phyloP scores from a whole-genome alignment of 1,140 invertebrate species.

The Hesperophylax magnus region DNA sequence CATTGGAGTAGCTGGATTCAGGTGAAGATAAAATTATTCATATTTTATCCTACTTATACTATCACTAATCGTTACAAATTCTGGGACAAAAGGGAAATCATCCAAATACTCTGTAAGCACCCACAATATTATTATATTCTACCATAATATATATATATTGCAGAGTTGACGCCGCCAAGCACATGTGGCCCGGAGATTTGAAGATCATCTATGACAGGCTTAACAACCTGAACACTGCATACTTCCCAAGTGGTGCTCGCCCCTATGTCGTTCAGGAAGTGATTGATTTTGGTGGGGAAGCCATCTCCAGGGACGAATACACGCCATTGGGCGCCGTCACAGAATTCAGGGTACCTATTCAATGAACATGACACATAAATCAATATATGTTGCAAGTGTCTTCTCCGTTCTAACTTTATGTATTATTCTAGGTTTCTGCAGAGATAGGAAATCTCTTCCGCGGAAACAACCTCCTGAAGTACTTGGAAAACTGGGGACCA shows the following conservation, averaged over 20 bases:
- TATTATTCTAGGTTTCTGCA: conserved; percentile 38
- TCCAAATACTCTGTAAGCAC: too few relatives aligned
- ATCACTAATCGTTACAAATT: neutral
- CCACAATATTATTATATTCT: too few relatives aligned
- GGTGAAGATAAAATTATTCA: conserved; percentile 58
- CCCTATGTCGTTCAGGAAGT: conserved; percentile 87
- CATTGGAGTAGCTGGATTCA: conserved; percentile 84
- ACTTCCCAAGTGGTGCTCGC: conserved; percentile 72
- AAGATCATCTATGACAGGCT: conserved; percentile 73
- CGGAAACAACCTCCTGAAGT: conserved; percentile 64
- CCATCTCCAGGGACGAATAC: conserved; percentile 78
- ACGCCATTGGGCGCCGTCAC: conserved; percentile 78
- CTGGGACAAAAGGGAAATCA: too few relatives aligned
- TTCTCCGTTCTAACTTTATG: too few relatives aligned
- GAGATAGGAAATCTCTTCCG: conserved; percentile 62
- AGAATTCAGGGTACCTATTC: conserved; percentile 73
- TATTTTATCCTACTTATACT: too few relatives aligned
- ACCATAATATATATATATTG: neutral
- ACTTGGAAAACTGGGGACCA: conserved; percentile 71
- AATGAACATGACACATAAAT: too few relatives aligned
- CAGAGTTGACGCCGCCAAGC: conserved; percentile 82
- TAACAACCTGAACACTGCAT: conserved; percentile 74
- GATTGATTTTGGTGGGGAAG: conserved; percentile 82
- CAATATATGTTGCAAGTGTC: too few relatives aligned
- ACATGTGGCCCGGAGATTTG: conserved; percentile 86